Conservation (phyloP, 2,888 invertebrate species). For the Eurois occulta region DNA sequence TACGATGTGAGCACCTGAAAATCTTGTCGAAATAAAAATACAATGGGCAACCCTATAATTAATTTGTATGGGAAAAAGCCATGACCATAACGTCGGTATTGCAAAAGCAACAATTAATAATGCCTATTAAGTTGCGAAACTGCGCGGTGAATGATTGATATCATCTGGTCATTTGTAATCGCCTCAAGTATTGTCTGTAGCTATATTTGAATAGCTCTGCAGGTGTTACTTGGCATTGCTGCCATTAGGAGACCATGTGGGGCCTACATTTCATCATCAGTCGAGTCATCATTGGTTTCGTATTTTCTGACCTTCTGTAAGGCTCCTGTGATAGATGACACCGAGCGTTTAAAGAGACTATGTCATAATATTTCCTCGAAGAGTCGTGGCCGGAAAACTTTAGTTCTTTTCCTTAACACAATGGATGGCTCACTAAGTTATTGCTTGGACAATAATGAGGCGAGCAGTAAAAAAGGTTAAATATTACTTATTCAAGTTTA, state of each 20-base stretch:
- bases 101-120: slow-evolving; percentile 68
- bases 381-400: not conserved
- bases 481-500: not conserved
- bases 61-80: slow-evolving; percentile 55
- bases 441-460: not conserved
- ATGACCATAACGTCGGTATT: slow-evolving; percentile 61
- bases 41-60: slow-evolving; percentile 21
- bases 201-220: slow-evolving; percentile 59
- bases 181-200: slow-evolving; percentile 57
- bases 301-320: slow-evolving; percentile 27
- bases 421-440: not conserved
- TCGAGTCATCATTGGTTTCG: slow-evolving; percentile 39
- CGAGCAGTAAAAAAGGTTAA: not conserved
- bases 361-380: slow-evolving; percentile 30
- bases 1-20: not conserved
- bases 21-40: not conserved
- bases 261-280: slow-evolving; percentile 59
- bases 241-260: slow-evolving; percentile 51
- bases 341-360: not conserved
- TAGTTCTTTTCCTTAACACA: slow-evolving; percentile 1
- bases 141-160: slow-evolving; percentile 65
- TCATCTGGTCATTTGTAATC: slow-evolving; percentile 64
- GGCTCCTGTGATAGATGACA: slow-evolving; percentile 24
- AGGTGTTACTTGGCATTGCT: slow-evolving; percentile 61
- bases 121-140: slow-evolving; percentile 71